Percentiles rank a stretch among this genome's conserved stretches.
Conservation (phyloP, 2,888 invertebrate genomes). For the Scaptomyza reducta region DNA sequence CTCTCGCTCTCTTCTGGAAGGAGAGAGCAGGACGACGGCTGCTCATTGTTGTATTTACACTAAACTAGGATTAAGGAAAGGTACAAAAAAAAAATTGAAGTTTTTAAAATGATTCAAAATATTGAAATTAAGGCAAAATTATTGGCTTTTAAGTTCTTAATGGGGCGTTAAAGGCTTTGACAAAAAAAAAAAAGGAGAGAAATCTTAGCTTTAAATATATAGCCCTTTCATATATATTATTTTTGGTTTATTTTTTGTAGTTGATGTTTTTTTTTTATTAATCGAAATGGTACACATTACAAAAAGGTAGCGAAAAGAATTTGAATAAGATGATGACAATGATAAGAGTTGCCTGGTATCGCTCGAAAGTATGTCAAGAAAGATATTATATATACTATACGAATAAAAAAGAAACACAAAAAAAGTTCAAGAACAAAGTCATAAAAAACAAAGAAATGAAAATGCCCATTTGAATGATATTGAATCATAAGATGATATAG, state of each 20-base stretch:
- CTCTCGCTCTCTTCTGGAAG: conserved; percentile 49
- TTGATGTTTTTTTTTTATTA: conserved; percentile 17
- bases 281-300: conserved; percentile 52
- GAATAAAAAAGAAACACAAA: conserved; percentile 9
- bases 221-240: conserved; percentile 18
- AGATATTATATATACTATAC: conserved; percentile 16
- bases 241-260: conserved; percentile 19
- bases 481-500: conserved; percentile 52
- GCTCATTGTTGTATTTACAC: conserved; percentile 30
- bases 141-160: conserved; percentile 7
- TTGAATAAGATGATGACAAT: conserved; percentile 37
- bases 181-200: background rate
- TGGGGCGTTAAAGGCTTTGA: background rate
- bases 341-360: conserved; percentile 35
- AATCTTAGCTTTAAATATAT: conserved; percentile 16
- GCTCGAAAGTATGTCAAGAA: conserved; percentile 21
- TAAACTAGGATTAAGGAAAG: background rate
- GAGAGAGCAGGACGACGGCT: conserved; percentile 34
- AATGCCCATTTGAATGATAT: conserved; percentile 46
- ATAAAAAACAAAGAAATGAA: conserved; percentile 25
- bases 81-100: background rate
- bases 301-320: conserved; percentile 51
- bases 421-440: conserved; percentile 3
- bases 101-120: background rate
- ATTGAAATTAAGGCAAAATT: background rate